Evolutionary conservation across 2,888 invertebrate species (phyloP).

Genomic region (Meteorus cinctellus): DNA sequence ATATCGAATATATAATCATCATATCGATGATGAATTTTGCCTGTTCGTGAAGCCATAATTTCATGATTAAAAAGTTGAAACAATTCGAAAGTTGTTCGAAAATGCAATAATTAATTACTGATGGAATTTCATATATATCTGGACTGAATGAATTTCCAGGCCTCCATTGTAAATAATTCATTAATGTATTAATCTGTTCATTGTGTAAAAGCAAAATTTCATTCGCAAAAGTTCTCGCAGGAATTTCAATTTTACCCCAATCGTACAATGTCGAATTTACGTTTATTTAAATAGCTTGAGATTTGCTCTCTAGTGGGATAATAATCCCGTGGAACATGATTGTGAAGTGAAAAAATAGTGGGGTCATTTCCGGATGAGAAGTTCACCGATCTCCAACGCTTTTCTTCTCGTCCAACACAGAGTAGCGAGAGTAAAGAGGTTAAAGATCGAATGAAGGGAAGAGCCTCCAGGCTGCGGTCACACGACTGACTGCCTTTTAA

Average conservation of each 20-base stretch:
- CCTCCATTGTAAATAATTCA: not conserved
- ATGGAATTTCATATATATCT: not conserved
- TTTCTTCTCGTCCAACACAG: constrained; percentile 38
- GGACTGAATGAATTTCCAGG: not conserved
- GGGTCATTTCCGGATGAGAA: constrained; percentile 25
- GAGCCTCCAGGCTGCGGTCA: constrained; percentile 48
- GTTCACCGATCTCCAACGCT: constrained; percentile 22
- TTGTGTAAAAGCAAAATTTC: not conserved
- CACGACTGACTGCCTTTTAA: constrained; percentile 54
- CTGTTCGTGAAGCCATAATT: too few relatives aligned
- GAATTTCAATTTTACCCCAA: not conserved
- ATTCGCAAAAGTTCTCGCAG: not conserved
- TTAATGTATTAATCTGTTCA: not conserved
- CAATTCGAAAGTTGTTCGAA: too few relatives aligned
- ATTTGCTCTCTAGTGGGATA: not conserved
- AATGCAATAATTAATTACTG: not conserved
- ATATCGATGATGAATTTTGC: too few relatives aligned
- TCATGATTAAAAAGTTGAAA: too few relatives aligned
- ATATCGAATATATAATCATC: too few relatives aligned
- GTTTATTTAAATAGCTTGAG: not conserved
- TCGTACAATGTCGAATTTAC: not conserved
- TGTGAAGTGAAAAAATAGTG: constrained; percentile 27
- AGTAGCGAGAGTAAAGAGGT: constrained; percentile 26
- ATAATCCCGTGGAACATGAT: constrained; percentile 4
- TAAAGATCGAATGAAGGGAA: constrained; percentile 47